Conservation (phyloP, 2,797 vertebrate species). For the Parauchenoglanis ngamensis region DNA sequence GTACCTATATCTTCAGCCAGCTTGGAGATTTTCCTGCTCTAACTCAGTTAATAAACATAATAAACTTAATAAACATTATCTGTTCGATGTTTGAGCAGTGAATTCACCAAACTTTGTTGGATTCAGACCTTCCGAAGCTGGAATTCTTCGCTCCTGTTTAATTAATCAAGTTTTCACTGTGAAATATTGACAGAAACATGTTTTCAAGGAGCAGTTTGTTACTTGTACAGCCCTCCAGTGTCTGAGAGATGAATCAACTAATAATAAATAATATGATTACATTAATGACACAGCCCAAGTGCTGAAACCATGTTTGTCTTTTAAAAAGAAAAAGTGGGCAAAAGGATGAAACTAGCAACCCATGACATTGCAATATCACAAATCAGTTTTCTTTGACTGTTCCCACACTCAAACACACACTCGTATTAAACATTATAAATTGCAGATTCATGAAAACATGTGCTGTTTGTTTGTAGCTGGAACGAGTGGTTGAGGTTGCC, state of each 20-base stretch:
- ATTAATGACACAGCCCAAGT: neutral
- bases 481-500: constrained; percentile 96
- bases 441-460: neutral
- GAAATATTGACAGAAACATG: neutral
- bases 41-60: neutral
- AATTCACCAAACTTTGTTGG: neutral
- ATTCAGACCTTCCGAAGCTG: neutral
- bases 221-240: neutral
- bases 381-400: neutral
- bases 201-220: neutral
- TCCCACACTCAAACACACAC: neutral
- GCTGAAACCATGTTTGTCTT: neutral
- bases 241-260: neutral
- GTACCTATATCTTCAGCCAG: neutral
- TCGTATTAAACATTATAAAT: neutral
- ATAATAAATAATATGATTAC: neutral
- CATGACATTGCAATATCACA: neutral
- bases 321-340: neutral
- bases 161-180: neutral
- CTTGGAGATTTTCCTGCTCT: neutral
- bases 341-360: neutral
- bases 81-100: neutral
- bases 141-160: neutral
- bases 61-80: neutral
- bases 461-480: constrained; percentile 78